These are phyloP conservation scores for Psammodynastes pulverulentus DNA, from an alignment of 2,113 vertebrate species.

Conservation along the genomic window DNA sequence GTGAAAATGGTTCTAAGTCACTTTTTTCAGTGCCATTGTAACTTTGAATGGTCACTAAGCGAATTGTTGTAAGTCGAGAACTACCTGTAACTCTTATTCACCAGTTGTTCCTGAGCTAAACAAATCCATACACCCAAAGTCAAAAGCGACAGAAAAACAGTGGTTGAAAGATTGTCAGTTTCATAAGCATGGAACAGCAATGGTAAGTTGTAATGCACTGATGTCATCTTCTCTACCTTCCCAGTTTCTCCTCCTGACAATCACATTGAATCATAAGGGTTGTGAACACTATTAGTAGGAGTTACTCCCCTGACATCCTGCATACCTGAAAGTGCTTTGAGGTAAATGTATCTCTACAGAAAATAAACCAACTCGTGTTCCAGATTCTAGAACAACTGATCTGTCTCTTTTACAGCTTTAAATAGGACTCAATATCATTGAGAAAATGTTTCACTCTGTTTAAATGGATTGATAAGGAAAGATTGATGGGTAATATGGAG, in stretches of 20 bases:
- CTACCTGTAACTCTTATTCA: background rate
- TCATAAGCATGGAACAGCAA: background rate
- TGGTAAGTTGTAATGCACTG: background rate
- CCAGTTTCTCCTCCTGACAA: background rate
- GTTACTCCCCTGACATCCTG: background rate
- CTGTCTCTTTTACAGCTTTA: background rate
- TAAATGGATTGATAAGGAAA: background rate
- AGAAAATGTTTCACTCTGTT: background rate
- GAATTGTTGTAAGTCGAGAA: too few species aligned
- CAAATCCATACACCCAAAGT: background rate
- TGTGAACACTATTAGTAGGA: background rate
- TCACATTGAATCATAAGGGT: background rate
- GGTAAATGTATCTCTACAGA: background rate
- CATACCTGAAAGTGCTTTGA: background rate
- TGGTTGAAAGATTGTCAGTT: background rate
- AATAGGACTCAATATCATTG: background rate
- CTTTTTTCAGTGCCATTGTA: too few species aligned
- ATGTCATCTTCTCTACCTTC: background rate
- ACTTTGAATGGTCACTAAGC: too few species aligned
- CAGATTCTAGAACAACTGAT: background rate
- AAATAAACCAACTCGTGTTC: background rate
- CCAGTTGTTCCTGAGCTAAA: background rate
- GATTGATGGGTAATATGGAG: background rate
- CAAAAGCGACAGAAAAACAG: background rate
- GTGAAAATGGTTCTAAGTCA: too few species aligned